phyloP scores from a whole-genome alignment of 2,888 invertebrate species.

The Bursaphelenchus okinawaensis region DNA sequence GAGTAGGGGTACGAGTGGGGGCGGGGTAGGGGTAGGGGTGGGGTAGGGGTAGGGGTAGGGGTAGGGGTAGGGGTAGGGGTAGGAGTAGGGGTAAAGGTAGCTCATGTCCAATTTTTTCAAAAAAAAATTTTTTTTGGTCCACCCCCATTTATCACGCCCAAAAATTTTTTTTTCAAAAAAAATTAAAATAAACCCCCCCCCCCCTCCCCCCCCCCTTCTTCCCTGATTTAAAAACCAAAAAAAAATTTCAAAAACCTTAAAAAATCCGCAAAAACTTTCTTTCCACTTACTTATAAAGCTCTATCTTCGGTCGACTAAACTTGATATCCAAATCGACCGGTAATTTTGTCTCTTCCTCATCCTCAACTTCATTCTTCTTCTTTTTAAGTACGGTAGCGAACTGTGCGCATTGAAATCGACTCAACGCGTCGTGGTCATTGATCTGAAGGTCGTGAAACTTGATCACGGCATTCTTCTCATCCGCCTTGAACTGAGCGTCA shows the following conservation, averaged over 20 bases:
- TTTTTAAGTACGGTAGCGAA: conserved; percentile 10
- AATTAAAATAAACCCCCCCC: too few relatives aligned
- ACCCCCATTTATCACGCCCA: too few relatives aligned
- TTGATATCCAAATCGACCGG: neutral
- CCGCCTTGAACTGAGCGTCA: conserved; percentile 14
- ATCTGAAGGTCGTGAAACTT: conserved; percentile 26
- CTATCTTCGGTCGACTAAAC: conserved; percentile 1
- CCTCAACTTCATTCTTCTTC: neutral
- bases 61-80: too few relatives aligned
- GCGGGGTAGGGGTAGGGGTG: too few relatives aligned
- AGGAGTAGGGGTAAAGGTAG: neutral
- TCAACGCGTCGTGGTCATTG: conserved; percentile 20
- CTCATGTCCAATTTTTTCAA: too few relatives aligned
- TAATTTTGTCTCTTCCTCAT: neutral
- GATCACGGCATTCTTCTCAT: conserved; percentile 10
- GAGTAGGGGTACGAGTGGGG: too few relatives aligned
- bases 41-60: too few relatives aligned
- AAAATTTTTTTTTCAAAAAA: too few relatives aligned
- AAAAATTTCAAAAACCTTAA: neutral
- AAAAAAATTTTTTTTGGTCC: neutral
- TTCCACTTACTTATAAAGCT: conserved; percentile 7
- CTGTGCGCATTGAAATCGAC: conserved; percentile 22
- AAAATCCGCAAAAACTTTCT: neutral
- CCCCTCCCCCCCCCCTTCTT: neutral
- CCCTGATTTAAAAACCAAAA: neutral